These are phyloP conservation scores for Drosophila equinoxialis DNA, from an alignment of 1,140 invertebrate genomes.

Conservation along the genomic window DNA sequence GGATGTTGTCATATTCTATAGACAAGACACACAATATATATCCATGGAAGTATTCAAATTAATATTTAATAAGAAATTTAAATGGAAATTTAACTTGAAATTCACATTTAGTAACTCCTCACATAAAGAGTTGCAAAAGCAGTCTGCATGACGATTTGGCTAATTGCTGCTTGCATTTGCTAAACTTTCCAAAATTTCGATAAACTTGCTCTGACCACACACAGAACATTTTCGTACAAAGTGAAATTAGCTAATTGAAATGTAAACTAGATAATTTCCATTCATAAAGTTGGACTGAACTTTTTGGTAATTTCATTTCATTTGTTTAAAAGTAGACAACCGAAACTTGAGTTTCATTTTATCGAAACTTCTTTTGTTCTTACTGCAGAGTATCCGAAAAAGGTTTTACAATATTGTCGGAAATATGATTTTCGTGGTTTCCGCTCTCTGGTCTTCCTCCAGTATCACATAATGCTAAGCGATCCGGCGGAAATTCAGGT, in stretches of 20 bases:
- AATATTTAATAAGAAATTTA: no score
- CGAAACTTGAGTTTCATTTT: background rate
- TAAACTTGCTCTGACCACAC: background rate
- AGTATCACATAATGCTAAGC: conserved; percentile 78
- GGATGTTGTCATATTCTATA: background rate
- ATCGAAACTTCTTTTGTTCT: background rate
- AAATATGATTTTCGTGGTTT: conserved; percentile 81
- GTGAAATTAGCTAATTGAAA: conserved; percentile 9
- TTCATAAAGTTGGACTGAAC: background rate
- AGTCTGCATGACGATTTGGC: background rate
- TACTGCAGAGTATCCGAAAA: conserved; percentile 72
- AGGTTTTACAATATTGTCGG: conserved; percentile 75
- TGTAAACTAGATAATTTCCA: background rate
- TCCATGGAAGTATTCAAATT: no score
- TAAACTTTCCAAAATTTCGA: background rate
- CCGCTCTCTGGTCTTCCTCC: conserved; percentile 73
- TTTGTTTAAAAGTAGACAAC: background rate
- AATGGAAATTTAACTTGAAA: background rate
- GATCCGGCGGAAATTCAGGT: conserved; percentile 81
- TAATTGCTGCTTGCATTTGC: background rate
- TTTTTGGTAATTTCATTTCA: conserved; percentile 24
- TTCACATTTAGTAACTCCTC: background rate
- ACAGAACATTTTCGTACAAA: background rate
- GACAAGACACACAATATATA: no score
- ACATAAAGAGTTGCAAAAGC: background rate